A percentile compares a stretch with the other conserved stretches of the same genome.
These are phyloP conservation scores for Xanthia togata DNA, from an alignment of 2,888 invertebrate species.

Conservation along the genomic window DNA sequence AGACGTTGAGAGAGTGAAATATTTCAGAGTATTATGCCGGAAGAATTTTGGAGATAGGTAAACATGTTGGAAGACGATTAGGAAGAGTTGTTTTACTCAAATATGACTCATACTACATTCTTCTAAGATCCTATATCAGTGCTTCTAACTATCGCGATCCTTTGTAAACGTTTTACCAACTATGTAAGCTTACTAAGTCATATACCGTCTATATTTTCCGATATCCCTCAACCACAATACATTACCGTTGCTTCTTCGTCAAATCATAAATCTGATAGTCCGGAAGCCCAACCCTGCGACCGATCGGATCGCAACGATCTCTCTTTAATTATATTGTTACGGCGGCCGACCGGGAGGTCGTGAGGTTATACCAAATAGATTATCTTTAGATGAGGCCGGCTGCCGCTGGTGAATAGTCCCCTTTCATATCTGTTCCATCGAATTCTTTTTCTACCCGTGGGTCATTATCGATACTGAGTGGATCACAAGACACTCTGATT, in stretches of 20 bases:
- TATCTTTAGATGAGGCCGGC: constrained; percentile 83
- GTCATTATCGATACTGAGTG: constrained; percentile 82
- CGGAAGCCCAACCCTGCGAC: constrained; percentile 67
- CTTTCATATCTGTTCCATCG: constrained; percentile 84
- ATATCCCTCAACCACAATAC: constrained; percentile 35
- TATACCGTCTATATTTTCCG: constrained; percentile 30
- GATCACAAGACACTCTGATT: constrained; percentile 84
- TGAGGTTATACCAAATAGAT: constrained; percentile 90
- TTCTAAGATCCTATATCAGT: no score
- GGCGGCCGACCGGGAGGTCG: constrained; percentile 85
- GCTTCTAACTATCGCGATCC: no score
- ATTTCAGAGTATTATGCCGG: neutral
- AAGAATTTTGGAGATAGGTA: no score
- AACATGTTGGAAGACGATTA: no score
- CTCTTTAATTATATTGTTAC: constrained; percentile 90
- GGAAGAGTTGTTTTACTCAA: no score
- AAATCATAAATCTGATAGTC: constrained; percentile 63
- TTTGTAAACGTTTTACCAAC: neutral
- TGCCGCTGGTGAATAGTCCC: constrained; percentile 76
- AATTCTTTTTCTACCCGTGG: constrained; percentile 79
- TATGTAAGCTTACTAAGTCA: neutral
- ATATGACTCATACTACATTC: no score
- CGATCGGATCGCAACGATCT: constrained; percentile 79
- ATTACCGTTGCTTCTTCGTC: constrained; percentile 64
- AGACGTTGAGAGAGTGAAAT: neutral